Conservation (phyloP, 2,797 vertebrate species). For the Typhlichthys subterraneus region DNA sequence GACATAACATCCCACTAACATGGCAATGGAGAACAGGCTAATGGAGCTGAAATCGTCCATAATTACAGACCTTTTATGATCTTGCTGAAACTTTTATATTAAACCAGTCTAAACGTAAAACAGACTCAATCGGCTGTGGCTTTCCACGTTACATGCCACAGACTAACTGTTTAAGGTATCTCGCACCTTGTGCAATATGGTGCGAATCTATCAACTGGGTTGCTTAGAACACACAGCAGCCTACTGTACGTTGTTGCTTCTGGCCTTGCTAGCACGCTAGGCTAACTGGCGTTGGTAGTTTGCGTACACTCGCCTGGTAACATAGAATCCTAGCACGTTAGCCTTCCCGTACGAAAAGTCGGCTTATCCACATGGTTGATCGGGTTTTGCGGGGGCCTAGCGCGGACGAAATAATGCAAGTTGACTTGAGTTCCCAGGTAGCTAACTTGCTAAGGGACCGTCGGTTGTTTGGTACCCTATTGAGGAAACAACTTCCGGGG, state of each 20-base stretch:
- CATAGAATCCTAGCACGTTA: neutral
- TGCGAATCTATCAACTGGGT: constrained; percentile 3
- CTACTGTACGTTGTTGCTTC: constrained; percentile 21
- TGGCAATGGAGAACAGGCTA: constrained; percentile 91
- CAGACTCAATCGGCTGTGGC: neutral
- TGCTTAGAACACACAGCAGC: constrained; percentile 41
- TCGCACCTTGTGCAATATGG: neutral
- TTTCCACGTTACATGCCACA: constrained; percentile 30
- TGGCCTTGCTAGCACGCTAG: constrained; percentile 56
- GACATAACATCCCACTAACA: constrained; percentile 97
- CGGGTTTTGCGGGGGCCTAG: too few relatives aligned
- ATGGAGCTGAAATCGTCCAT: constrained; percentile 98
- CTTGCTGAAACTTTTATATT: constrained; percentile 31
- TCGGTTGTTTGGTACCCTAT: constrained; percentile 40
- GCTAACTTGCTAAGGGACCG: constrained; percentile 25
- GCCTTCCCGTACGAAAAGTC: neutral
- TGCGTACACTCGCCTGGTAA: neutral
- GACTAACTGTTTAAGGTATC: neutral
- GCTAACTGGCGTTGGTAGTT: constrained; percentile 46
- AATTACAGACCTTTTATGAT: constrained; percentile 37
- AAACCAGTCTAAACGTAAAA: constrained; percentile 3
- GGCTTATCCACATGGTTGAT: constrained; percentile 4
- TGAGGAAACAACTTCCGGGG: constrained; percentile 55
- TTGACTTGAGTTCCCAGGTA: constrained; percentile 18
- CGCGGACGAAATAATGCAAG: too few relatives aligned